These are phyloP conservation scores for roundworm (Caenorhabditis elegans) DNA, from an alignment of 1,140 invertebrate genomes.

Conservation along the genomic window WBcel235 BX284604.4:10201501-10202000, in stretches of 20 bases:
- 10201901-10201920: not conserved
- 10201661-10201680: not conserved
- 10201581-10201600: not conserved
- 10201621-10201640: not conserved
- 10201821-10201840: not conserved
- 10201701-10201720: not conserved
- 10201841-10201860: not conserved
- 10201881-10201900: slow-evolving; percentile 2
- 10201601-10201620: not conserved
- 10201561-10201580: not conserved
- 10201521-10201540: not conserved
- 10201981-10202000: not conserved
- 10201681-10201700: not conserved
- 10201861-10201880: not conserved
- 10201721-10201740: not conserved
- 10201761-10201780: too few species aligned
- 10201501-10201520: not conserved
- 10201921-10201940: not conserved
- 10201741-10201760: not conserved
- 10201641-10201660: not conserved
- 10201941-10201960: not conserved
- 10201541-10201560: not conserved
- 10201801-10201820: not conserved
- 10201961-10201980: not conserved
- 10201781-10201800: slow-evolving; percentile 7